Base-by-base conservation (phyloP, 2,113 vertebrate species). In the Mesembrinibis cayennensis region DNA sequence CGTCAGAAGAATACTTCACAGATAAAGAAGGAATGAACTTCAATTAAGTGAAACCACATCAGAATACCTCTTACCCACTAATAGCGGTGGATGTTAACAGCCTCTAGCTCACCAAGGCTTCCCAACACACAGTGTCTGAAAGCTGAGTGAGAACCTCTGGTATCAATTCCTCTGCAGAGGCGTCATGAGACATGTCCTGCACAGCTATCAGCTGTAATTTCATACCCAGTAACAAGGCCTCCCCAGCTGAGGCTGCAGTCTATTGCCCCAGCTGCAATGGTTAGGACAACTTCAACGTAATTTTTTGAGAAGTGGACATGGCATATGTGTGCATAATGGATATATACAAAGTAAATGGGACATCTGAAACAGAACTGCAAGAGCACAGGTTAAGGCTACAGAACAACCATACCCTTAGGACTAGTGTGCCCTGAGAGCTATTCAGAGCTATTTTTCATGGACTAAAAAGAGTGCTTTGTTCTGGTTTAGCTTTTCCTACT, bases 121-220 rank as follows among this genome's bases (percentile, higher is more conserved):
- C 61, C 47, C 2, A 4, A 59, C 20, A 82, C 17, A 29, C 11
- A 70, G 30, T 1, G 3, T 16, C 32, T 81, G 71, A 78, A 87
- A 89, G n/a, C 32, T 42, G 12, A 84, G 25, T 0, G 0, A 91
- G 38, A 79, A 74, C 9, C 25, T 56, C 40, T 56, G 38, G 9
- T 69, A 56, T 72, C 32, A 78, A 3, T 38, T 84, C 11, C 32
- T 36, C 20, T 2, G 3, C 23, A 69, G 53, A 59, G 22, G 1
- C 72, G 18, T 29, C 2, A 1, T 65, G 78, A 67, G 34, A 36
- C 0, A 0, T 38, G 42, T 52, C n/a, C 70, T 47, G 10, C 20
- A 47, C 29, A 47, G 26, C n/a, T 42, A 44, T 13, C 42, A 91
- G 50, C 38, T 55, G 38, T 47, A 26, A 42, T 40, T 74, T 66